Percentiles rank a stretch among this genome's conserved stretches.
phyloP scores from a whole-genome alignment of 2,888 invertebrate species.

The Odontocerum albicorne region DNA sequence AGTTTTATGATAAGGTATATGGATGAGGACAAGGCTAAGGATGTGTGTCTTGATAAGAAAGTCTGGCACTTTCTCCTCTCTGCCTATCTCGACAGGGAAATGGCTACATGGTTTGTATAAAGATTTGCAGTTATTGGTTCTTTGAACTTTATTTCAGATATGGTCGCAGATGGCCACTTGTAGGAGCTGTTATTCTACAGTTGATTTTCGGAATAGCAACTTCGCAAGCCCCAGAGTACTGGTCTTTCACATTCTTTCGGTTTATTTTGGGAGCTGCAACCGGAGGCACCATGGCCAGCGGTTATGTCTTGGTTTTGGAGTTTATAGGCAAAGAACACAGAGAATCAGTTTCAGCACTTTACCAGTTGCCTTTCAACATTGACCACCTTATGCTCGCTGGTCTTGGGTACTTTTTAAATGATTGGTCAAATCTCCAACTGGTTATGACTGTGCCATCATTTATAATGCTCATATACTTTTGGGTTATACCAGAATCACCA shows the following conservation, averaged over 20 bases:
- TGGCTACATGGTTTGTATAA: no score
- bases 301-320: conserved; percentile 71
- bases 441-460: conserved; percentile 67
- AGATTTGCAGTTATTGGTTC: no score
- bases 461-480: conserved; percentile 70
- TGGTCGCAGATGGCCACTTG: conserved; percentile 72
- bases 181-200: conserved; percentile 72
- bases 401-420: conserved; percentile 55
- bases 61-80: no score
- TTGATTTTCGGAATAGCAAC: conserved; percentile 68
- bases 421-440: rapidly evolving
- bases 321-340: conserved; percentile 61
- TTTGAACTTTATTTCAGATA: conserved; percentile 64
- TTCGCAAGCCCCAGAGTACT: conserved; percentile 64
- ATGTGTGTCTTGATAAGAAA: no score
- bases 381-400: conserved; percentile 57
- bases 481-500: conserved; percentile 56
- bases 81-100: no score
- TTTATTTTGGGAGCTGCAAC: conserved; percentile 75
- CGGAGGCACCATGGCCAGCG: conserved; percentile 82
- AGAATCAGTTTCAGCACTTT: conserved; percentile 53
- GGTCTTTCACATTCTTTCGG: conserved; percentile 65
- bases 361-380: conserved; percentile 60
- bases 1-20: no score
- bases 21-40: no score